A percentile compares a stretch with the other conserved stretches of the same genome.
phyloP scores from a whole-genome alignment of 1,140 invertebrate genomes.

The Rhopalosiphum maidis region DNA sequence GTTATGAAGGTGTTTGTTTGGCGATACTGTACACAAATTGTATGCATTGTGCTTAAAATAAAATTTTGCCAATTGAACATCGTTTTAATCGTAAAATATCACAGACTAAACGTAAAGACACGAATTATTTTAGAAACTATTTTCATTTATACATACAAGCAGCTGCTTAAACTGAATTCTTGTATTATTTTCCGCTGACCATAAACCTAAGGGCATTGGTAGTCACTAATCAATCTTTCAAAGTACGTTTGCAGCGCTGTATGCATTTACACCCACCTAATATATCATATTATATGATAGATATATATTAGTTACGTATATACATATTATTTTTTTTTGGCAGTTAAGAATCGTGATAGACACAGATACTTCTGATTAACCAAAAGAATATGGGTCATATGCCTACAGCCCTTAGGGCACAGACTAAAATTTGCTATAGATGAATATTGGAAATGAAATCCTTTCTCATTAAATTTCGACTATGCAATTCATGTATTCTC shows the following conservation, averaged over 20 bases:
- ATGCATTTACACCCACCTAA: not conserved
- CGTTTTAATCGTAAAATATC: slow-evolving; percentile 5
- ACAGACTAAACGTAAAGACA: not conserved
- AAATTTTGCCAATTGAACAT: not conserved
- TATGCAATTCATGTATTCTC: slow-evolving; percentile 5
- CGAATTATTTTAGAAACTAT: slow-evolving; percentile 43
- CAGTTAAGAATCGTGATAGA: slow-evolving; percentile 20
- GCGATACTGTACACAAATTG: not conserved
- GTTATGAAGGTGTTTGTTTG: not conserved
- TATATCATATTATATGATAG: not conserved
- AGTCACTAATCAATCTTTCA: not conserved
- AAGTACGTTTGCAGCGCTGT: not conserved
- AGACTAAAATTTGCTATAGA: not conserved
- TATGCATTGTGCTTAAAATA: not conserved
- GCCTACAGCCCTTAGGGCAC: not conserved
- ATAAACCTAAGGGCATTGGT: not conserved
- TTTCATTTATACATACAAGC: not conserved
- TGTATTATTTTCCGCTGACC: slow-evolving; percentile 1
- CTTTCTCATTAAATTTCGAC: slow-evolving; percentile 22
- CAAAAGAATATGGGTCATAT: slow-evolving; percentile 26
- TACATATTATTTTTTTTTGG: not conserved
- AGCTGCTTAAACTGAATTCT: not conserved
- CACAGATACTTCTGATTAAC: not conserved
- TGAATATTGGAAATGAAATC: not conserved
- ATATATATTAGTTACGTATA: not conserved